phyloP scores from a whole-genome alignment of 2,888 invertebrate species.

The Cephus pulcher region DNA sequence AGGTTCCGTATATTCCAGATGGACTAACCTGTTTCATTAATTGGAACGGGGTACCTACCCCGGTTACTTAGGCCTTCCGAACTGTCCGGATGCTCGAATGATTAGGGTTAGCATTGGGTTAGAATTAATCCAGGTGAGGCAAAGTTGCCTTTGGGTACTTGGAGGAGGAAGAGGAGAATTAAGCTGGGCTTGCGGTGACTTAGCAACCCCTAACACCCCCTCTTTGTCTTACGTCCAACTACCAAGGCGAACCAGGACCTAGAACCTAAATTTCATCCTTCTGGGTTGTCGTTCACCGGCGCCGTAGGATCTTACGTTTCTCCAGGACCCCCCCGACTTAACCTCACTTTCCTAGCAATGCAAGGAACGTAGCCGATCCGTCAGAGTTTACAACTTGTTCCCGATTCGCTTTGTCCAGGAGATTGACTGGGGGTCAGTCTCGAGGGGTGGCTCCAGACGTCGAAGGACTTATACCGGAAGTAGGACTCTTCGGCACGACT shows the following conservation, averaged over 20 bases:
- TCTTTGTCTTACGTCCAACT: not conserved
- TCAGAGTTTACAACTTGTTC: not conserved
- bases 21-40: not conserved
- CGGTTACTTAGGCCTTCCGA: not conserved
- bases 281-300: not conserved
- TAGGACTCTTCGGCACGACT: not conserved
- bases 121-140: constrained; percentile 52
- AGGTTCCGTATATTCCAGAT: not conserved
- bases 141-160: constrained; percentile 40
- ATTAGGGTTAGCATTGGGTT: constrained; percentile 24
- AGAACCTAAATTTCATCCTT: not conserved
- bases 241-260: not conserved
- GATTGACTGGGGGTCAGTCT: not conserved
- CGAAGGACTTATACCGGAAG: not conserved
- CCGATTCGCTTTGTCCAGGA: not conserved
- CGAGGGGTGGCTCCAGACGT: not conserved
- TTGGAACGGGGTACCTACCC: not conserved
- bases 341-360: not conserved
- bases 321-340: not conserved
- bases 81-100: not conserved
- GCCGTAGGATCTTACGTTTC: not conserved
- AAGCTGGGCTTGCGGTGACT: constrained; percentile 36
- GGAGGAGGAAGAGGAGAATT: constrained; percentile 37
- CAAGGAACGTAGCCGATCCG: not conserved
- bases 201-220: constrained; percentile 23